A percentile compares a stretch with the other conserved stretches of the same genome.
phyloP scores from a whole-genome alignment of 2,113 vertebrate species.

The Glareola pratincola region DNA sequence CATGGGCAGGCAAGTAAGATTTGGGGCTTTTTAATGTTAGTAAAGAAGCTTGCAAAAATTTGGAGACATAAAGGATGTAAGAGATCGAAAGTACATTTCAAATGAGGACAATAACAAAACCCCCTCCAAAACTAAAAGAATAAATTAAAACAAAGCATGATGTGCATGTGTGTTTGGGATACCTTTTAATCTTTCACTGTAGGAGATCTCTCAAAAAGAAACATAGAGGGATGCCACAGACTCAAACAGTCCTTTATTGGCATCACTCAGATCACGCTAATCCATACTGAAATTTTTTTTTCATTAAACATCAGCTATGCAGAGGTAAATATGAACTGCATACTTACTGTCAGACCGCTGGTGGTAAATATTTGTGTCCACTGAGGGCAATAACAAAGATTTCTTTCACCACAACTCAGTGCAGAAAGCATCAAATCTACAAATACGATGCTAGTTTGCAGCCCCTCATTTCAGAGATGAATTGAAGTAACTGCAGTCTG shows the following conservation, averaged over 20 bases:
- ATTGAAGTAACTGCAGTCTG: neutral
- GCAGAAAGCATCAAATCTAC: neutral
- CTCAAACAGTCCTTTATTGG: neutral
- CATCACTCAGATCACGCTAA: neutral
- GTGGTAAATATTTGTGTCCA: neutral
- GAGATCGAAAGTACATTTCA: neutral
- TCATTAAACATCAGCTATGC: neutral
- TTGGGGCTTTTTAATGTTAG: neutral
- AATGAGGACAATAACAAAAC: neutral
- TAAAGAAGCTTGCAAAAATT: neutral
- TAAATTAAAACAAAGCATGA: neutral
- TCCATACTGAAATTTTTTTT: neutral
- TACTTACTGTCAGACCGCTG: neutral
- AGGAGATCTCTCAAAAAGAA: neutral
- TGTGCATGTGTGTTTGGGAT: accelerated
- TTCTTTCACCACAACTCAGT: accelerated
- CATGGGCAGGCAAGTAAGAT: neutral
- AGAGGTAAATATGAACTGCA: neutral
- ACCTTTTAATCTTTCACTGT: neutral
- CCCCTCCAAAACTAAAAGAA: neutral
- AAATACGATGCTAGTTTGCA: neutral
- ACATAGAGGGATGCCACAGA: neutral
- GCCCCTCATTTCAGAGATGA: neutral
- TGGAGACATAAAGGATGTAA: neutral
- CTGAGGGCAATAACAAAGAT: neutral